Evolutionary conservation across 2,888 invertebrate genomes (phyloP).

Genomic region (Sminthurinus aureus): DNA sequence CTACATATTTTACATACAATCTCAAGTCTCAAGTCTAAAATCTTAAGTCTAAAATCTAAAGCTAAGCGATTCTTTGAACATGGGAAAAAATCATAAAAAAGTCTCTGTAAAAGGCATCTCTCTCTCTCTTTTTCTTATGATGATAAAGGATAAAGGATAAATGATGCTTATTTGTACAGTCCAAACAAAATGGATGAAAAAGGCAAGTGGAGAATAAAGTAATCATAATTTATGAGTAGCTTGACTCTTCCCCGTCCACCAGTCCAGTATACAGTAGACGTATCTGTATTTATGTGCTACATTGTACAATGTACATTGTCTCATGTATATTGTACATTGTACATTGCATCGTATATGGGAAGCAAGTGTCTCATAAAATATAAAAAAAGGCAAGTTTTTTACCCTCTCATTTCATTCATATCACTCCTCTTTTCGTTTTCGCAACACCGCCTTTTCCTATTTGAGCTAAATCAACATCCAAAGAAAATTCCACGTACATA

Average conservation of each 20-base stretch:
- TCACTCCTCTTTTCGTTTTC: background rate
- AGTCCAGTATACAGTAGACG: background rate
- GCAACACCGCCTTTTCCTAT: background rate
- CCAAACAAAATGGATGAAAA: background rate
- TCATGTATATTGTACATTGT: background rate
- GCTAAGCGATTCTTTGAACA: background rate
- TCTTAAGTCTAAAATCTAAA: background rate
- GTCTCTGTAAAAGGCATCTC: background rate
- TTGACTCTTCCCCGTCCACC: too few relatives aligned
- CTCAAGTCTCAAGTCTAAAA: background rate
- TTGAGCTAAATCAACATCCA: background rate
- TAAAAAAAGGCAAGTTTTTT: slow-evolving; percentile 1
- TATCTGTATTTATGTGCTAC: background rate
- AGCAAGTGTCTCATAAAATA: slow-evolving; percentile 26
- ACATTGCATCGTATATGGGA: slow-evolving; percentile 1
- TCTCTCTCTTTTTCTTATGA: background rate
- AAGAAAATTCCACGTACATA: background rate
- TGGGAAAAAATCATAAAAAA: background rate
- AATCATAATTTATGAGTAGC: slow-evolving; percentile 2
- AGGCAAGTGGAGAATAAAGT: background rate
- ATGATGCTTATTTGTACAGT: background rate
- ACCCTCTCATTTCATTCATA: background rate
- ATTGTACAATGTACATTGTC: background rate
- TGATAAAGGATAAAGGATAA: background rate
- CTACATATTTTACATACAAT: background rate